Conservation (phyloP, 2,797 vertebrate genomes). For the Lithobates sylvaticus region DNA sequence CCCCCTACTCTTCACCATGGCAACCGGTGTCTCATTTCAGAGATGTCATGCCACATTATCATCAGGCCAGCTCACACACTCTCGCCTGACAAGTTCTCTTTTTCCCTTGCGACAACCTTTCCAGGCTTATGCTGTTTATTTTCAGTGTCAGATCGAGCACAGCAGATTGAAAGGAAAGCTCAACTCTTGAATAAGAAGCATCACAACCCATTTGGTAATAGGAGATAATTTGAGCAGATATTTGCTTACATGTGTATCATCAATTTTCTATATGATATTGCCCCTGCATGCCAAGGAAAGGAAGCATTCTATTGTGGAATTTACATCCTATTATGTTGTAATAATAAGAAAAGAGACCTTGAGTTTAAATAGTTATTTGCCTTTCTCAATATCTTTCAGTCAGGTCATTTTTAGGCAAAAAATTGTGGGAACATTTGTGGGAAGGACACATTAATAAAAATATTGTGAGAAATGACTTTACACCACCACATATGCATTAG, state of each 20-base stretch:
- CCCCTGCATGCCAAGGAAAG: constrained; percentile 58
- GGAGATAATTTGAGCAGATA: constrained; percentile 89
- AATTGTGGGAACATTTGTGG: background rate
- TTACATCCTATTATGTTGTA: constrained; percentile 12
- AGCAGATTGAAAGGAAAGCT: constrained; percentile 81
- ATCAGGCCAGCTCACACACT: constrained; percentile 91
- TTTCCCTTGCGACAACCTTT: constrained; percentile 86
- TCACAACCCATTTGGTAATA: constrained; percentile 85
- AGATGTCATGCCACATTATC: constrained; percentile 99
- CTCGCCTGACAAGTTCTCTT: constrained; percentile 92
- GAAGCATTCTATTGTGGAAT: constrained; percentile 63
- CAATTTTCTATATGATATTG: constrained; percentile 77
- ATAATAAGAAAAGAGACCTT: background rate
- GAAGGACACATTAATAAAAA: background rate
- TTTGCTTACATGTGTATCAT: constrained; percentile 86
- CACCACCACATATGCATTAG: no score
- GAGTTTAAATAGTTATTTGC: background rate
- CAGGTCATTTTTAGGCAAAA: background rate
- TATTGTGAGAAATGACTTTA: no score
- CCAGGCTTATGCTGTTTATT: constrained; percentile 81
- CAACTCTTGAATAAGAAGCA: constrained; percentile 81
- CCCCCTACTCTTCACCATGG: constrained; percentile 94
- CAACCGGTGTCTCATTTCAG: constrained; percentile 99
- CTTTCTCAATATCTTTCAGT: background rate
- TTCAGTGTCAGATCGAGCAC: constrained; percentile 80